Evolutionary conservation across 2,113 vertebrate species (phyloP).

Genomic region (Lepus europaeus): DNA sequence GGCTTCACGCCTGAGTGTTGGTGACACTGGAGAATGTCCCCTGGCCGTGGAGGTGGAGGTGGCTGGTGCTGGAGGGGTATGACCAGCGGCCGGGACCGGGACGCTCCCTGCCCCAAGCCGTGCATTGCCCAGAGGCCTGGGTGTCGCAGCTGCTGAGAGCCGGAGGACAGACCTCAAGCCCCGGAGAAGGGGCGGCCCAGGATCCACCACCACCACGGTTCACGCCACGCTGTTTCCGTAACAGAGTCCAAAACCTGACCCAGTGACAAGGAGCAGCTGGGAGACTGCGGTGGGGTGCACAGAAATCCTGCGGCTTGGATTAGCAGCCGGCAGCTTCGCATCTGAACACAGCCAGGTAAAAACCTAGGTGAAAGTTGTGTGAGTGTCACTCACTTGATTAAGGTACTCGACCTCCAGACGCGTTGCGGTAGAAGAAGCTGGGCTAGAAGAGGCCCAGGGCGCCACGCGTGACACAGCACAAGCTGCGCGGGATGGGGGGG

Average conservation of each 20-base stretch:
- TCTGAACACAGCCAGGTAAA: not conserved
- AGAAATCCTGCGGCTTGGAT: not conserved
- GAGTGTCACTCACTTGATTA: not conserved
- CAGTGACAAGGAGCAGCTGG: not conserved
- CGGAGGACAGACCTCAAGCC: too few species aligned
- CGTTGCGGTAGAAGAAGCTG: not conserved
- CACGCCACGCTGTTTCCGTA: not conserved
- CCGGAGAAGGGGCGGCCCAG: too few species aligned
- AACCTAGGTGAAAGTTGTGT: not conserved
- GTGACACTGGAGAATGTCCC: too few species aligned
- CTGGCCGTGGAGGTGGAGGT: fast-evolving
- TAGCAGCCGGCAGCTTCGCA: not conserved
- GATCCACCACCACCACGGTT: not conserved
- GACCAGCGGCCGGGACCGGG: not conserved
- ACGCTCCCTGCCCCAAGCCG: not conserved
- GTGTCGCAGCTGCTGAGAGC: too few species aligned
- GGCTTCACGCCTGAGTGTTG: not conserved
- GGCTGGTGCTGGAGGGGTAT: not conserved
- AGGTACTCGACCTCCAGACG: not conserved
- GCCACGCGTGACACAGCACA: not conserved
- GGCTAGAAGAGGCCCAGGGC: not conserved
- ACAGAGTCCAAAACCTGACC: not conserved
- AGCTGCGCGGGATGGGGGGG: fast-evolving
- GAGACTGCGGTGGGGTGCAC: not conserved
- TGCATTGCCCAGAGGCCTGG: not conserved